phyloP scores from a whole-genome alignment of 30 jellyfish, hydroid and myxozoan species.

The Hydractinia echinata region DNA sequence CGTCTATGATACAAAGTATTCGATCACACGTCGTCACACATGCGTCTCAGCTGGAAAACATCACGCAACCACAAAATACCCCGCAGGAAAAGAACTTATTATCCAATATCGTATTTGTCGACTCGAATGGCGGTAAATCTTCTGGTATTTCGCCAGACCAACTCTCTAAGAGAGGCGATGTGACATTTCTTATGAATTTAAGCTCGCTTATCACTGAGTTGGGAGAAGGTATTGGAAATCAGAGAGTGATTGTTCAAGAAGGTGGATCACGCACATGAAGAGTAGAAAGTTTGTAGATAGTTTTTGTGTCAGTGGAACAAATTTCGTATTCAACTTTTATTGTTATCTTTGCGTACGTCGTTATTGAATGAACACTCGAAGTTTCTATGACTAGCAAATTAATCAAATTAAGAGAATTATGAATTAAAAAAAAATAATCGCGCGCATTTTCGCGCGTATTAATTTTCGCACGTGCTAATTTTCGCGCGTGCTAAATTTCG shows the following conservation, averaged over 20 bases:
- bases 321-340: no score
- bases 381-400: no score
- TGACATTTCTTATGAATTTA: neutral
- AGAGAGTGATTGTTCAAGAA: neutral
- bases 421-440: no score
- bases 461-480: no score
- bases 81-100: neutral
- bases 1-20: neutral
- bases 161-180: constrained; percentile 6
- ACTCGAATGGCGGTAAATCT: neutral
- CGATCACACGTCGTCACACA: neutral
- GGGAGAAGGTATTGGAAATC: constrained; percentile 1
- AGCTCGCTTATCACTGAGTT: constrained; percentile 10
- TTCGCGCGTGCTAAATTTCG: no score
- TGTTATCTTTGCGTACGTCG: no score
- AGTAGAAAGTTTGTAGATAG: no score
- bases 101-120: constrained; percentile 3
- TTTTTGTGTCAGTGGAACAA: no score
- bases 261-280: neutral
- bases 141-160: neutral
- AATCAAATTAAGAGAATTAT: no score
- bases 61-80: no score
- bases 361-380: no score
- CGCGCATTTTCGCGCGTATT: no score
- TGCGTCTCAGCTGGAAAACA: neutral